Conservation (phyloP, 2,797 vertebrate genomes). For the Mallotus villosus region DNA sequence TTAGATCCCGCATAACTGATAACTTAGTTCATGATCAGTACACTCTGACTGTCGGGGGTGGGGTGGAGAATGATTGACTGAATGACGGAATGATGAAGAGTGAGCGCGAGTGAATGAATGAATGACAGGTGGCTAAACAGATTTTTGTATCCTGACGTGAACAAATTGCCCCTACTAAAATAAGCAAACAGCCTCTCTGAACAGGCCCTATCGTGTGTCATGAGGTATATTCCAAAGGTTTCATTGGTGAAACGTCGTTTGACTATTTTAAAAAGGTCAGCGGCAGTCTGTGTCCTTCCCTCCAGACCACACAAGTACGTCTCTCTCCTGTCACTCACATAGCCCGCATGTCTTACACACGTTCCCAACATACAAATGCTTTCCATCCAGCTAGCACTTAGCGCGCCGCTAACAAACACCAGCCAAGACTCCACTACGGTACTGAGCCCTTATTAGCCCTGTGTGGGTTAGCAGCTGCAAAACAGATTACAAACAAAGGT, state of each 20-base stretch:
- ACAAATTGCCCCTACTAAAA: not conserved
- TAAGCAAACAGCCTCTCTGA: not conserved
- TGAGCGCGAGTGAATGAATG: not conserved
- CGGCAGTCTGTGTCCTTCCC: constrained; percentile 8
- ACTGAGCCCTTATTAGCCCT: not conserved
- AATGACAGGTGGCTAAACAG: not conserved
- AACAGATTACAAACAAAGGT: too few species aligned
- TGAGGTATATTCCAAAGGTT: constrained; percentile 7
- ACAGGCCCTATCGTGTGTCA: not conserved
- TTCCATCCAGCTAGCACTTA: not conserved
- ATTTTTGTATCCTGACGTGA: not conserved
- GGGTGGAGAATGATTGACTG: not conserved
- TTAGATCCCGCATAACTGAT: not conserved
- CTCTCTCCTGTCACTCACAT: constrained; percentile 11
- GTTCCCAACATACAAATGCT: constrained; percentile 11
- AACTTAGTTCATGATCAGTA: not conserved
- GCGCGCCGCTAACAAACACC: not conserved
- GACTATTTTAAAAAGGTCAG: constrained; percentile 28
- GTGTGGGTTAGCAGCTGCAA: not conserved
- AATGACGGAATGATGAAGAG: not conserved
- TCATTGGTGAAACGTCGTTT: constrained; percentile 14
- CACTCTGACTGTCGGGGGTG: not conserved
- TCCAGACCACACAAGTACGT: not conserved
- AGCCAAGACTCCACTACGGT: not conserved
- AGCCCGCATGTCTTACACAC: constrained; percentile 2